Evolutionary conservation across 2,888 invertebrate genomes (phyloP).

Genomic region (Drosophila percnosoma): DNA sequence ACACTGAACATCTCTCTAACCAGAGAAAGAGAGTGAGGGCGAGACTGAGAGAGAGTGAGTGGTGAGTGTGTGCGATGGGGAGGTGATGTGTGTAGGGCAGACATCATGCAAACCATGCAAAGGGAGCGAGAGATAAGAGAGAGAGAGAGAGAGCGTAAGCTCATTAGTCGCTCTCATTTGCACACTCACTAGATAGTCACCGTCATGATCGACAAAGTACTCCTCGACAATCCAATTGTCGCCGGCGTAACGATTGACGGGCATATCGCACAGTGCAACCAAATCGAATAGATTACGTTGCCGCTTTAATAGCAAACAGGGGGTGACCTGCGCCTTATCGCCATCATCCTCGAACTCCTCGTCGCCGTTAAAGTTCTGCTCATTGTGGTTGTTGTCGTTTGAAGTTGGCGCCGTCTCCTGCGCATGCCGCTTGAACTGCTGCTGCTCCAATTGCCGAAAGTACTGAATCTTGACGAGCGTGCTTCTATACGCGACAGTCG

Average conservation of each 20-base stretch:
- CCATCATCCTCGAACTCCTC: conserved; percentile 8
- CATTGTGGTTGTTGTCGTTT: conserved; percentile 23
- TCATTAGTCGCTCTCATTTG: conserved; percentile 8
- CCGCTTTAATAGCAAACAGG: conserved; percentile 61
- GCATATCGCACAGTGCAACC: conserved; percentile 77
- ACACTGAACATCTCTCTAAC: not conserved
- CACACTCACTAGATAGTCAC: conserved; percentile 81
- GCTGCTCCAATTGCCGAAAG: conserved; percentile 77
- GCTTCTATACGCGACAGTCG: conserved; percentile 28
- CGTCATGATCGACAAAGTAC: conserved; percentile 79
- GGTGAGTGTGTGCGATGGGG: not conserved
- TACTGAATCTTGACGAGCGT: conserved; percentile 78
- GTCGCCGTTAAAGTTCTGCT: not conserved
- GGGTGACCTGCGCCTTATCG: conserved; percentile 44
- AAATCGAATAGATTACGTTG: conserved; percentile 81
- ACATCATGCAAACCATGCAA: conserved; percentile 12
- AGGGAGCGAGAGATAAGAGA: conserved; percentile 5
- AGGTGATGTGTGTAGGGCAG: not conserved
- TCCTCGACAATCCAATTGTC: conserved; percentile 83
- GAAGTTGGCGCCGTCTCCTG: conserved; percentile 42
- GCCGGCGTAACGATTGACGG: conserved; percentile 77
- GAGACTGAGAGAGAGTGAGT: conserved; percentile 1
- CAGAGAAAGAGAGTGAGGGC: conserved; percentile 1
- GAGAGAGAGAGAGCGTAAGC: not conserved
- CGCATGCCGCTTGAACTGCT: conserved; percentile 58